Evolutionary conservation across 2,888 invertebrate genomes (phyloP), one percentile per base, ranked within the genome.

Genomic region (Drosophila mimica): DNA sequence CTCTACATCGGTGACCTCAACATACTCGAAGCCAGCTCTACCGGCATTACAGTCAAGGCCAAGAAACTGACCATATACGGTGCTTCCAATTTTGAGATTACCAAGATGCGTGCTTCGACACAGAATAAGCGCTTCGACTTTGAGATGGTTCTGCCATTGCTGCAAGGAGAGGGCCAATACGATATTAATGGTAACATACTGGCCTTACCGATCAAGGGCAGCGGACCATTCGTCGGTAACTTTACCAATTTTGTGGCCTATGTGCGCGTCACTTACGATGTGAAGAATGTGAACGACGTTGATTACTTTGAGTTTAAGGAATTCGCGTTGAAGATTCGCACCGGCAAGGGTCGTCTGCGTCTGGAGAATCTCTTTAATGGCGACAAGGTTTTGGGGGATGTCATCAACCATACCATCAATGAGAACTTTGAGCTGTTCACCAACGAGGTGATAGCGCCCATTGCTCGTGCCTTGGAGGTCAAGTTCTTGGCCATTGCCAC

Each of bases 301-400:
- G 94, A 95, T 20, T 95, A 95, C 66, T 94, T 95, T 60, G 94
- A 95, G 11, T 94, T 96, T 7, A 94, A 95, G 62, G 94, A 95
- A 11, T 94, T 97, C 52, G 94, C 94, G 53, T 94, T 96, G 0
- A 95, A 95, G 86, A 96, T 97, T 86, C 94, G 95, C 74, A 95
- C 96, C 8, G 96, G 95, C 0, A 94, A 94, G 59, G 96, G 96
- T 0, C 93, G 94, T 15, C 94, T 97, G 78, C 94, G 95, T 73
- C 93, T 97, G 48, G 95, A 96, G n/a, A 95, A 97, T 92, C 94
- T 97, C 6, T 97, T 97, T 88, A 95, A 96, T 67, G 96, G 96
- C 0, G 96, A 97, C 76, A 94, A 94, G 70, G 95, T 95, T 76
- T 91, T 96, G 17, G 96, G 96, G 46, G 94, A 95, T 53, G 94